Evolutionary conservation across 1,140 invertebrate genomes (phyloP).

Genomic region (Cotesia typhae): DNA sequence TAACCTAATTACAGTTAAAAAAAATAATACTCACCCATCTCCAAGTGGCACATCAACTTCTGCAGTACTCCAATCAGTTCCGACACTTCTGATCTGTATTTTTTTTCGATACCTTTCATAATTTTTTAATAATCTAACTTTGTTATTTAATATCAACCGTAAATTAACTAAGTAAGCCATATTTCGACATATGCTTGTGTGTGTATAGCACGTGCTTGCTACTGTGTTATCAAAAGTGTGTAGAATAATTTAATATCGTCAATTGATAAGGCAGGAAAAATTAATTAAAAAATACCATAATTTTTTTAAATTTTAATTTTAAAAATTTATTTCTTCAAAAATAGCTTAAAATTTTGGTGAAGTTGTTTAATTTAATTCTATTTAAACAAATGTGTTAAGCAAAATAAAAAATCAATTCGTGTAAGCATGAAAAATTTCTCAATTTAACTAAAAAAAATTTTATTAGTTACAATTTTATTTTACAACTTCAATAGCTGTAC

Average conservation of each 20-base stretch:
- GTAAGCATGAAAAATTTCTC: too few relatives aligned
- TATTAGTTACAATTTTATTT: too few relatives aligned
- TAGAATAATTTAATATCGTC: background rate
- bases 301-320: too few relatives aligned
- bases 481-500: too few relatives aligned
- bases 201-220: background rate
- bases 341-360: too few relatives aligned
- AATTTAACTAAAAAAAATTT: too few relatives aligned
- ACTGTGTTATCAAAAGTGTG: background rate
- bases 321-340: too few relatives aligned
- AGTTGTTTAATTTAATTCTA: too few relatives aligned
- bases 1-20: background rate
- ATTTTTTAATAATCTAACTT: background rate
- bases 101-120: background rate
- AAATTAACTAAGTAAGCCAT: background rate
- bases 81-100: background rate
- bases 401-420: too few relatives aligned
- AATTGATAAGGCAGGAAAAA: too few relatives aligned
- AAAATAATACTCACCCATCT: background rate
- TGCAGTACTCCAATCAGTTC: background rate
- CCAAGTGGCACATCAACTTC: background rate
- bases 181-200: background rate
- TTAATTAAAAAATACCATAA: too few relatives aligned
- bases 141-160: background rate
- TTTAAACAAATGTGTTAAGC: too few relatives aligned